These are phyloP conservation scores for Tenrec ecaudatus DNA, from an alignment of 2,113 vertebrate species.

Conservation along the genomic window DNA sequence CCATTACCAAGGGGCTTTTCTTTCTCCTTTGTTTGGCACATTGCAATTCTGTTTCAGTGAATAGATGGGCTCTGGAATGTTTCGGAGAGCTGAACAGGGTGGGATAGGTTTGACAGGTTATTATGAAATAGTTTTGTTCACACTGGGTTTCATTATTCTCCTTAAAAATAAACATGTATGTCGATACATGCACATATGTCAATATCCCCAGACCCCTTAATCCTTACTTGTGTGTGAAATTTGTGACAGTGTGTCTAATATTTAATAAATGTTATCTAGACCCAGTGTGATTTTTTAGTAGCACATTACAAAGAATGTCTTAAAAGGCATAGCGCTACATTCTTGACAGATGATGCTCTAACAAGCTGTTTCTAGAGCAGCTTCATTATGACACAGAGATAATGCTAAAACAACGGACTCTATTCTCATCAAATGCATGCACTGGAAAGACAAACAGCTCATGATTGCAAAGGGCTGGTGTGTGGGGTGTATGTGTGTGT, in stretches of 20 bases:
- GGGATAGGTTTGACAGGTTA: slow-evolving; percentile 33
- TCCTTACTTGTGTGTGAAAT: slow-evolving; percentile 22
- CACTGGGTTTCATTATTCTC: not conserved
- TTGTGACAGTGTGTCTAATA: slow-evolving; percentile 61
- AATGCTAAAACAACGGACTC: slow-evolving; percentile 58
- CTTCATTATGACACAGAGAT: slow-evolving; percentile 64
- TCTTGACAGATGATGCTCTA: slow-evolving; percentile 61
- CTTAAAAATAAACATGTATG: slow-evolving; percentile 12
- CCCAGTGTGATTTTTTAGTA: slow-evolving; percentile 39
- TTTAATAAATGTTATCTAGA: slow-evolving; percentile 67
- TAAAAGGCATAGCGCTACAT: slow-evolving; percentile 61
- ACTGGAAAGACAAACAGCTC: slow-evolving; percentile 9
- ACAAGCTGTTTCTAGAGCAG: slow-evolving; percentile 19
- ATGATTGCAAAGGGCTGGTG: not conserved
- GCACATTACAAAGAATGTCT: slow-evolving; percentile 54
- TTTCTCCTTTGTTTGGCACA: slow-evolving; percentile 23
- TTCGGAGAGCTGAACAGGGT: slow-evolving; percentile 34
- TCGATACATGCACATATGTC: slow-evolving; percentile 16
- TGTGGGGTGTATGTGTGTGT: not conserved
- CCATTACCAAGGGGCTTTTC: not conserved
- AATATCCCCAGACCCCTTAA: not conserved
- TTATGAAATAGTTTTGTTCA: slow-evolving; percentile 52
- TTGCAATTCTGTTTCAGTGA: slow-evolving; percentile 3
- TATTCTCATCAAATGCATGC: slow-evolving; percentile 24
- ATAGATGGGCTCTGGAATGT: not conserved